These are phyloP conservation scores for Otus sunia DNA, from an alignment of 2,113 vertebrate species.

Conservation along the genomic window DNA sequence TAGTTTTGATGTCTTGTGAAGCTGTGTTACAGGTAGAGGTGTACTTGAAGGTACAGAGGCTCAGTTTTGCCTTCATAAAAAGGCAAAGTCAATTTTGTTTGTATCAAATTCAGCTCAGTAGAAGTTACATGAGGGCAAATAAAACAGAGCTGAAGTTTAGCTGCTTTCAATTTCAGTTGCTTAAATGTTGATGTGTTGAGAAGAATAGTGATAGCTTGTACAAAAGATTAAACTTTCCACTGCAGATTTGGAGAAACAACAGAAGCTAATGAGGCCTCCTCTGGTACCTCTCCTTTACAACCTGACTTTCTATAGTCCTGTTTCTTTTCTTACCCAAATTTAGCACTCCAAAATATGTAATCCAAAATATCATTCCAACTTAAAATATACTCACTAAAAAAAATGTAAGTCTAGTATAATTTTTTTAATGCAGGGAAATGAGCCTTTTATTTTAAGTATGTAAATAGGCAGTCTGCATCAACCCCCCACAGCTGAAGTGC, in stretches of 20 bases:
- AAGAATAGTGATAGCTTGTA: not conserved
- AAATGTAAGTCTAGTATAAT: accelerated
- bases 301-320: not conserved
- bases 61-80: not conserved
- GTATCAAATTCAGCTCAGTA: not conserved
- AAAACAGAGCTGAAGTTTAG: not conserved
- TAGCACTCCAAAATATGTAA: not conserved
- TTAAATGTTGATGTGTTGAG: not conserved
- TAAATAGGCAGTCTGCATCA: not conserved
- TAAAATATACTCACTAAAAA: not conserved
- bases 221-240: not conserved
- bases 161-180: not conserved
- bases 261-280: not conserved
- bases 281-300: not conserved
- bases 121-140: not conserved
- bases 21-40: not conserved
- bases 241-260: not conserved
- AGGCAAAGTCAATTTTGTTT: not conserved
- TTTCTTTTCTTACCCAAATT: not conserved
- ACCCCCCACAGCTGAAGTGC: not conserved
- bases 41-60: not conserved
- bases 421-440: not conserved
- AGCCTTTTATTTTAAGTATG: not conserved
- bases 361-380: not conserved
- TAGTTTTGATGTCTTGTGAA: slow-evolving; percentile 6